A percentile compares a stretch with the other conserved stretches of the same genome.
These are phyloP conservation scores for Drosophila parabipectinata DNA, from an alignment of 1,140 invertebrate genomes.

Conservation along the genomic window DNA sequence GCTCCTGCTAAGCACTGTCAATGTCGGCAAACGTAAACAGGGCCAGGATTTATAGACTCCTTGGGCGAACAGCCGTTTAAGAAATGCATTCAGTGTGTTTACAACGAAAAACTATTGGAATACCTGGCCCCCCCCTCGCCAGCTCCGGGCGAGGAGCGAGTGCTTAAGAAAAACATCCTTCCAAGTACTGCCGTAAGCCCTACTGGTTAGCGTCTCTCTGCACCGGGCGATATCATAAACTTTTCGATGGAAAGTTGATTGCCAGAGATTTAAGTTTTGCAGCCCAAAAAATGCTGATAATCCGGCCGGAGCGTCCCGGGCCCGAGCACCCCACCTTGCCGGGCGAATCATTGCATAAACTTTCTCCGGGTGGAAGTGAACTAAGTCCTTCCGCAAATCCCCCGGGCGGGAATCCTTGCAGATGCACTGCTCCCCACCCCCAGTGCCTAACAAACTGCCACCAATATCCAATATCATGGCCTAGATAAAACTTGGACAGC, in stretches of 20 bases:
- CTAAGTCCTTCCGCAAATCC: conserved; percentile 3
- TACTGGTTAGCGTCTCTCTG: background rate
- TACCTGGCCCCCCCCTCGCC: background rate
- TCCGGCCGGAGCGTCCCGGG: background rate
- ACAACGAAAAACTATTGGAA: background rate
- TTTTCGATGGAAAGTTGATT: conserved; percentile 33
- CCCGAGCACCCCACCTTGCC: conserved; percentile 1
- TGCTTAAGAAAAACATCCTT: background rate
- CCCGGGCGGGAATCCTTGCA: background rate
- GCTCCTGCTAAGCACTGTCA: background rate
- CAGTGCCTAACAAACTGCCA: background rate
- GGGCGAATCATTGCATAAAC: conserved; percentile 39
- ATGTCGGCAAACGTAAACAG: background rate
- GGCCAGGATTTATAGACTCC: background rate
- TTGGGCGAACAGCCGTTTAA: background rate
- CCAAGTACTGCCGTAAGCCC: background rate
- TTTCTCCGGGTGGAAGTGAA: conserved; percentile 9
- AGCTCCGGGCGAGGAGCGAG: too few species aligned
- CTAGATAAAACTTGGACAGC: conserved; percentile 57
- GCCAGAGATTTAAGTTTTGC: conserved; percentile 29
- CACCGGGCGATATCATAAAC: conserved; percentile 33
- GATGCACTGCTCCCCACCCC: background rate
- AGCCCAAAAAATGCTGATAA: conserved; percentile 15
- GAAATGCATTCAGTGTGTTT: background rate
- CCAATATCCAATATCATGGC: conserved; percentile 35